Evolutionary conservation across 2,797 vertebrate genomes (phyloP), one percentile per base, ranked within the genome.

Genomic region (Halcyon chelicuti): DNA sequence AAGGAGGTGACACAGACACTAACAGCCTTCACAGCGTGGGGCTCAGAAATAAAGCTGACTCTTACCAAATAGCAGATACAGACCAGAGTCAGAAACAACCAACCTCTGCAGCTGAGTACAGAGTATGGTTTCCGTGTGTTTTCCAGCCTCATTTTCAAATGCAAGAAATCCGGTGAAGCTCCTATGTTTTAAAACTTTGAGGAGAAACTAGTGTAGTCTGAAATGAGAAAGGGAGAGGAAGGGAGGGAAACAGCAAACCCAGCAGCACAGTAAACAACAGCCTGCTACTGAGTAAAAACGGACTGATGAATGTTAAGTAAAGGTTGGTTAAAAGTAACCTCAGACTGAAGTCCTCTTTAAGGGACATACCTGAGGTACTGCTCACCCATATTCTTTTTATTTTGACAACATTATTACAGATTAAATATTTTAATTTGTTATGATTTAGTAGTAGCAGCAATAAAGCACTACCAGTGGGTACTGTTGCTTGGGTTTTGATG

Each of bases 11-110:
- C 33, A 23, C 13, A 74, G 58, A 37, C 14, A 7, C 19, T 31
- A 26, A 12, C 14, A 57, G 14, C 20, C 22, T 44, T 75, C 29
- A 5, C 3, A 10, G 15, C 9, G 54, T 40, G 63, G 60, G 25
- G 16, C 54, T 75, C 33, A 11, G 22, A 46, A 25, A 33, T 47
- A 28, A 74, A 90, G 44, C 79, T 49, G 54, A 14, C 3, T 63
- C 17, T 40, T 86, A 33, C n/a, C 42, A 35, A 65, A 57, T 1
- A 61, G 35, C 4, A 10, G 44, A 22, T 54, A 6, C 0, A 2
- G 9, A 14, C 13, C 6, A 7, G 19, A 76, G 10, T 42, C 49
- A 35, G n/a, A 74, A 87, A 33, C 2, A 3, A 42, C 26, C 73
- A 58, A 0, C 21, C 11, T 57, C 37, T 75, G 37, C 57, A 49